These are phyloP conservation scores for Proales similis DNA, from an alignment of 1,140 invertebrate genomes.

Conservation along the genomic window DNA sequence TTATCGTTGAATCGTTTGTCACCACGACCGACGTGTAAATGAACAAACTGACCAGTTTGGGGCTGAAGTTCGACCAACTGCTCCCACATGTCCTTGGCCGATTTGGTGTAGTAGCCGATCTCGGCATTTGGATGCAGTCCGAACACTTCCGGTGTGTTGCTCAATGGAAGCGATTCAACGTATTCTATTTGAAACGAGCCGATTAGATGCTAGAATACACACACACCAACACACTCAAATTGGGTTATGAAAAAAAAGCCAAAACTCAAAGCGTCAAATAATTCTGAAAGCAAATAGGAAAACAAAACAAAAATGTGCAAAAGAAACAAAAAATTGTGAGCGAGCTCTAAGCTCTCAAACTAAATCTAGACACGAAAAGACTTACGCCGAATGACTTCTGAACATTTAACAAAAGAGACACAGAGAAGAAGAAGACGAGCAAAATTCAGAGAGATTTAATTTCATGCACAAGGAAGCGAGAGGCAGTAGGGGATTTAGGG, in stretches of 20 bases:
- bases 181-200: constrained; percentile 42
- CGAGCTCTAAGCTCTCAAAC: background rate
- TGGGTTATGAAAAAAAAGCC: too few species aligned
- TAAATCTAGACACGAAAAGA: background rate
- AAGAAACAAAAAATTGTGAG: background rate
- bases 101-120: constrained; percentile 65
- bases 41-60: constrained; percentile 62
- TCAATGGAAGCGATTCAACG: constrained; percentile 49
- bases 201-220: background rate
- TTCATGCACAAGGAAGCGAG: background rate
- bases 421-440: background rate
- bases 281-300: background rate
- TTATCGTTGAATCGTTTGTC: background rate
- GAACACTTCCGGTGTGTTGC: constrained; percentile 54
- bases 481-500: background rate
- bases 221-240: background rate
- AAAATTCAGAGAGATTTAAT: background rate
- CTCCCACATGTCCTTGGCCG: constrained; percentile 71
- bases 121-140: constrained; percentile 54
- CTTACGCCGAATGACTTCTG: constrained; percentile 32
- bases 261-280: background rate
- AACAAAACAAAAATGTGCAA: background rate
- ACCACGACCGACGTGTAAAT: background rate
- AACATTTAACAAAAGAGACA: background rate
- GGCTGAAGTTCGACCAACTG: constrained; percentile 77